These are phyloP conservation scores for Spodoptera picta DNA, from an alignment of 2,888 invertebrate genomes.

Conservation along the genomic window DNA sequence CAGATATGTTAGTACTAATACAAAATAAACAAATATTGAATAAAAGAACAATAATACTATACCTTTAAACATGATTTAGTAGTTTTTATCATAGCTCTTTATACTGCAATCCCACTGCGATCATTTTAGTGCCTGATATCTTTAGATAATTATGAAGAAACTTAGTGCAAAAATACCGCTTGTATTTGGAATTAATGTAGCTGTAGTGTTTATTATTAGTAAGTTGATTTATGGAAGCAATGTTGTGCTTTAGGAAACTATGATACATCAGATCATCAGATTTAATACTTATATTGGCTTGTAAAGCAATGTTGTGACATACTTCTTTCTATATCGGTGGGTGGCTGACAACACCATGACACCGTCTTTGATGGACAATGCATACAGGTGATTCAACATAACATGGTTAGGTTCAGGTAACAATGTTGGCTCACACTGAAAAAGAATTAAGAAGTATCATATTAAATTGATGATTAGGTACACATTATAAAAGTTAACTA, in stretches of 20 bases:
- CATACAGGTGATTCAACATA: conserved; percentile 99
- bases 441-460: conserved; percentile 57
- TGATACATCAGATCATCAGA: conserved; percentile 27
- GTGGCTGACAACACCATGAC: conserved; percentile 99
- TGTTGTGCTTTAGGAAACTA: conserved; percentile 34
- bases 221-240: conserved; percentile 38
- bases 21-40: conserved; percentile 24
- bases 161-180: conserved; percentile 1
- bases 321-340: conserved; percentile 99
- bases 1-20: conserved; percentile 20
- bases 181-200: conserved; percentile 6
- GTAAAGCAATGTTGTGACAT: conserved; percentile 99
- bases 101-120: conserved; percentile 9
- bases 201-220: conserved; percentile 12
- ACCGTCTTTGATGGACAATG: conserved; percentile 99
- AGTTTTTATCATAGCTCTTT: conserved; percentile 12
- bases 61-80: background rate
- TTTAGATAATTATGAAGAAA: conserved; percentile 9
- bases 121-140: conserved; percentile 15
- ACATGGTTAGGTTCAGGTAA: conserved; percentile 99
- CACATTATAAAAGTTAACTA: conserved; percentile 3
- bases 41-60: conserved; percentile 29
- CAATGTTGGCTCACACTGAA: conserved; percentile 98
- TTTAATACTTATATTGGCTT: conserved; percentile 94
- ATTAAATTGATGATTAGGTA: conserved; percentile 2